Base-by-base conservation (phyloP, 2,888 invertebrate species). In the Iphiclides podalirius region DNA sequence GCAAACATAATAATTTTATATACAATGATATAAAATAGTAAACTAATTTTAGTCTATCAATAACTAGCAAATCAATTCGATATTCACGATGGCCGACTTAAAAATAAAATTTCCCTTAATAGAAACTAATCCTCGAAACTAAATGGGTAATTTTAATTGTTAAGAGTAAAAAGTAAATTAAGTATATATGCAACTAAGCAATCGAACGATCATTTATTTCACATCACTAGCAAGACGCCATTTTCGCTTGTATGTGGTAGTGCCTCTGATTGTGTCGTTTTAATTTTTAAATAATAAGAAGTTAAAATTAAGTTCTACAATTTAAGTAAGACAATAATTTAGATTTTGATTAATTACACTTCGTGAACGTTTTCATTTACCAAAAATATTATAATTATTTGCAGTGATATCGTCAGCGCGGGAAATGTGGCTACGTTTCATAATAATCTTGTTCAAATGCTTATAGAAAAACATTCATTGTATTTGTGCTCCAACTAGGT, bases 341-440 rank as follows among this genome's bases (percentile, higher is more conserved):
- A 12, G 47, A 50, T 36, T 31, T 41, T 51, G n/a, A 13, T 41
- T 12, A 13, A 12, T 31, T 33, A 12, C 11, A 9, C 33, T 13
- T 40, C 23, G 41, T 41, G 37, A 1, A 16, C 4, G 17, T 31
- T 20, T 23, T 12, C 7, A 4, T 41, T 35, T 46, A 20, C 4
- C 36, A 51, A 41, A 45, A n/a, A 20, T 4, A 20, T 57, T 35
- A 12, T 52, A 52, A 48, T 54, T 61, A 63, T 28, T 63, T 54
- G 53, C 54, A 55, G 55, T 59, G 54, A 61, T 64, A 73, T 73
- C 59, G 60, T 63, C 72, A 84, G 84, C 86, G 89, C 89, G 89
- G 89, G 89, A 89, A 89, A 89, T 86, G 84, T 83, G 75, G 73
- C 73, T 72, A 69, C 66, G 68, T 69, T 72, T 70, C 62, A 31